A percentile compares a stretch with the other conserved stretches of the same genome.
Evolutionary conservation across 2,888 invertebrate species (phyloP).

Genomic region (Vesta saturnalis): DNA sequence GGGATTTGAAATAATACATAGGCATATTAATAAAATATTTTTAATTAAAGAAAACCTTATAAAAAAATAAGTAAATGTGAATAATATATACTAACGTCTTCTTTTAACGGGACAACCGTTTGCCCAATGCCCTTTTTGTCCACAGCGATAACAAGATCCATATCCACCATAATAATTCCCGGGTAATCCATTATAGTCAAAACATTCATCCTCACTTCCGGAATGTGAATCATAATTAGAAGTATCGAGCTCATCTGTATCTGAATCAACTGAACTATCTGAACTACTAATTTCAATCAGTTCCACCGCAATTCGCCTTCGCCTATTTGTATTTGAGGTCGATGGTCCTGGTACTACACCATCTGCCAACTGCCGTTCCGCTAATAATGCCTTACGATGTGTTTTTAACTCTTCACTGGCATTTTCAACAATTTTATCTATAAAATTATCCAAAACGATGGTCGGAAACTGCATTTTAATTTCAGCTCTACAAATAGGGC

Average conservation of each 20-base stretch:
- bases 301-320: slow-evolving; percentile 4
- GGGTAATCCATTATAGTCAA: slow-evolving; percentile 56
- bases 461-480: slow-evolving; percentile 68
- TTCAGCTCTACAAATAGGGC: slow-evolving; percentile 73
- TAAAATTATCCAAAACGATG: slow-evolving; percentile 76
- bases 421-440: slow-evolving; percentile 67
- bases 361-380: slow-evolving; percentile 59
- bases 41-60: neutral
- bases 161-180: slow-evolving; percentile 69
- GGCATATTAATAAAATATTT: neutral
- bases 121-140: slow-evolving; percentile 66
- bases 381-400: slow-evolving; percentile 66
- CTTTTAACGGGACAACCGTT: slow-evolving; percentile 51
- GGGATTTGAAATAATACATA: too few relatives aligned
- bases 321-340: neutral
- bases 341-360: neutral
- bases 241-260: slow-evolving; percentile 29
- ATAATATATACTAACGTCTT: slow-evolving; percentile 4
- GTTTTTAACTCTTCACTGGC: slow-evolving; percentile 69
- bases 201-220: slow-evolving; percentile 12
- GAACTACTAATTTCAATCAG: slow-evolving; percentile 35
- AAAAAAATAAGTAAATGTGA: slow-evolving; percentile 2
- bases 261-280: slow-evolving; percentile 14
- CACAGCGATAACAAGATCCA: slow-evolving; percentile 69
- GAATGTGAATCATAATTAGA: slow-evolving; percentile 3